Evolutionary conservation across 2,888 invertebrate species (phyloP).

Genomic region (Chrysolina americana): DNA sequence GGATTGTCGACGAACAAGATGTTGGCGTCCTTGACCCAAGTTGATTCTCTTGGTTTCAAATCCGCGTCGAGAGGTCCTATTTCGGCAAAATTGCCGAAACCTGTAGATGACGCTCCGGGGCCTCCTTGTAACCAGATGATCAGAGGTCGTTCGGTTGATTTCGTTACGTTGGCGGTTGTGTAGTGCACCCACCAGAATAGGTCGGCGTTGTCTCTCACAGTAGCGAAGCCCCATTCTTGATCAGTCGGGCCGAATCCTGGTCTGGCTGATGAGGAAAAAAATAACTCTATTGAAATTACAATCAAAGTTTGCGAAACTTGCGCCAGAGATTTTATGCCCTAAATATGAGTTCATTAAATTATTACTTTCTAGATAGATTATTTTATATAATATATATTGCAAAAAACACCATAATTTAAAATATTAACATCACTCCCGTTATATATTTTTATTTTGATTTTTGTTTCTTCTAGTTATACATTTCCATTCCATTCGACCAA

Average conservation of each 20-base stretch:
- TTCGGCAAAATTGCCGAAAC: slow-evolving; percentile 83
- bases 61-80: slow-evolving; percentile 57
- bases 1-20: slow-evolving; percentile 92
- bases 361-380: no score
- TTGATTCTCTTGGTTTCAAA: slow-evolving; percentile 70
- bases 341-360: no score
- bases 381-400: no score
- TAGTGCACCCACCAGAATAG: slow-evolving; percentile 84
- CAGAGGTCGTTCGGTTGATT: slow-evolving; percentile 79
- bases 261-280: slow-evolving; percentile 11
- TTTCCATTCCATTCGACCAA: no score
- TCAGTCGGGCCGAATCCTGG: slow-evolving; percentile 45
- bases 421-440: no score
- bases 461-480: no score
- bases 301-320: no score
- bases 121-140: slow-evolving; percentile 82
- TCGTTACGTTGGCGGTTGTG: slow-evolving; percentile 73
- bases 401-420: no score
- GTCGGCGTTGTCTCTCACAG: slow-evolving; percentile 72
- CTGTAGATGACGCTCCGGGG: slow-evolving; percentile 74
- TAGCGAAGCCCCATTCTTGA: slow-evolving; percentile 75
- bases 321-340: no score
- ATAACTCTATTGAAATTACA: no score
- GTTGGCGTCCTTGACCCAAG: slow-evolving; percentile 76
- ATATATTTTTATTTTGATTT: no score